These are phyloP conservation scores for Microcebus jonahi DNA, from an alignment of 2,113 vertebrate species.

Conservation along the genomic window DNA sequence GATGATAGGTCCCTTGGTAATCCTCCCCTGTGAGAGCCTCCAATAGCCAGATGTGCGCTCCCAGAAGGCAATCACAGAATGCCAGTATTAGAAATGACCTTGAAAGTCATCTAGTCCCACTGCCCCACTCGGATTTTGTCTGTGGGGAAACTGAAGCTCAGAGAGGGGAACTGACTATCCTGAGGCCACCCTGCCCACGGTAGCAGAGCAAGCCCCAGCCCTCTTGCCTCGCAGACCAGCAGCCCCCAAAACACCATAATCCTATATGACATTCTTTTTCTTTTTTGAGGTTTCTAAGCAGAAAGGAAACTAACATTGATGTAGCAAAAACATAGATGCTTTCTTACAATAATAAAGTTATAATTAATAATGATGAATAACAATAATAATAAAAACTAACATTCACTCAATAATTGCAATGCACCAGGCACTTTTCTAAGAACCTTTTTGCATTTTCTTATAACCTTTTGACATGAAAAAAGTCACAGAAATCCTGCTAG, in stretches of 20 bases:
- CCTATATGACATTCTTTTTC: background rate
- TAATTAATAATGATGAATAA: background rate
- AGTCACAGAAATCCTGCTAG: background rate
- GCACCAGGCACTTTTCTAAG: background rate
- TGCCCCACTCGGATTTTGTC: background rate
- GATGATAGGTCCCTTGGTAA: background rate
- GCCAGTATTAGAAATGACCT: background rate
- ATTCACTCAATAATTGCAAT: background rate
- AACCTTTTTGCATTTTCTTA: background rate
- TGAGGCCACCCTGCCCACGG: accelerated
- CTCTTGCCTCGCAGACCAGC: background rate
- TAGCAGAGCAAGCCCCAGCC: background rate
- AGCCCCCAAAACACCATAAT: background rate
- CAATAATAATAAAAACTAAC: background rate
- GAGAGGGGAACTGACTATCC: background rate
- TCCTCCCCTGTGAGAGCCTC: background rate
- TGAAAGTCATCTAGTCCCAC: background rate
- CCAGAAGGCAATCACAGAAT: background rate
- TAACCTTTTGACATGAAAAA: background rate
- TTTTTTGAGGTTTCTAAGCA: background rate
- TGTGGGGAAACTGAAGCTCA: background rate
- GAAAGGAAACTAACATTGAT: background rate
- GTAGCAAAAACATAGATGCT: background rate
- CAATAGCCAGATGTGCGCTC: background rate
- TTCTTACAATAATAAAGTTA: background rate